phyloP scores from a whole-genome alignment of 2,113 vertebrate genomes.

The Tenebrosternarchus preto region DNA sequence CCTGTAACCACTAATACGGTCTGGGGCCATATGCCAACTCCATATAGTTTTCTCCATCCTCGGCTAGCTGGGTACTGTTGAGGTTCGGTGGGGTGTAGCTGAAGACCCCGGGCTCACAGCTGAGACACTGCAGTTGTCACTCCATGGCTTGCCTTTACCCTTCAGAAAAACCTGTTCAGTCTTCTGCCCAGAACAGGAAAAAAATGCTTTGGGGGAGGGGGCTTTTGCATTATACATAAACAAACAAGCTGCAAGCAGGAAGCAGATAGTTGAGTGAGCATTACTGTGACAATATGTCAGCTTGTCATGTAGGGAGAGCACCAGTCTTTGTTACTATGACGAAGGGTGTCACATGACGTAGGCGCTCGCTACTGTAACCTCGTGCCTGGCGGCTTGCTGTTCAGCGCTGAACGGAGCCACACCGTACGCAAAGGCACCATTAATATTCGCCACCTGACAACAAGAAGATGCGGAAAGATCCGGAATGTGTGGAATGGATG shows the following conservation, averaged over 20 bases:
- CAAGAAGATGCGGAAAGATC: not conserved
- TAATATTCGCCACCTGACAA: not conserved
- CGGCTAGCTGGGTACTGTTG: not conserved
- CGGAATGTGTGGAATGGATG: not conserved
- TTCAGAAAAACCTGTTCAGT: not conserved
- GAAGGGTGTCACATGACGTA: not conserved
- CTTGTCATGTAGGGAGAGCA: not conserved
- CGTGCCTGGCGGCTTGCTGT: not conserved
- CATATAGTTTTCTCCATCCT: not conserved
- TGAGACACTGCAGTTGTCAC: not conserved
- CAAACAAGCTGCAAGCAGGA: constrained; percentile 11
- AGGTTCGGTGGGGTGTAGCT: not conserved
- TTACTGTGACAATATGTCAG: constrained; percentile 1
- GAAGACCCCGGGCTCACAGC: not conserved
- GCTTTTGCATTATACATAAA: constrained; percentile 2
- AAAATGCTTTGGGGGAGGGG: not conserved
- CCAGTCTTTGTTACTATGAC: constrained; percentile 16
- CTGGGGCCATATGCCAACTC: too few relatives aligned
- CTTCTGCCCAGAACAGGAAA: not conserved
- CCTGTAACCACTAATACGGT: too few relatives aligned
- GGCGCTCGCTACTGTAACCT: not conserved
- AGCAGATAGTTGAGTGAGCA: constrained; percentile 14
- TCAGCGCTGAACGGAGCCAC: not conserved
- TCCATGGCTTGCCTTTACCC: not conserved
- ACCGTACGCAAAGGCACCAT: not conserved